Base-by-base conservation (phyloP, 2,888 invertebrate species). In the Phyto melanocephala region DNA sequence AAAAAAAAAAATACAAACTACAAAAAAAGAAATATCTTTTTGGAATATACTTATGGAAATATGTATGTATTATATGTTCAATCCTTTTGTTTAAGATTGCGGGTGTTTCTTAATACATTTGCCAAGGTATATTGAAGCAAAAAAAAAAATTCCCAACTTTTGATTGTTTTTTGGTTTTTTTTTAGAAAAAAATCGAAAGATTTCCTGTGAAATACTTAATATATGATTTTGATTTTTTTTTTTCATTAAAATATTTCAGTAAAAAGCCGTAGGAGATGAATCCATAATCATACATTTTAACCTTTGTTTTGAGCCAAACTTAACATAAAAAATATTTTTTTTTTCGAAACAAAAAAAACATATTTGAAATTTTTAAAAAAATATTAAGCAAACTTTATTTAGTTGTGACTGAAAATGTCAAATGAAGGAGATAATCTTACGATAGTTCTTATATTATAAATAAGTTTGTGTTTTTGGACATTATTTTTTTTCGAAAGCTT, bases 181-280 rank as follows among this genome's bases (percentile, higher is more conserved):
- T 15, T 15, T 15, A 15, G 42, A 15, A 6, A 76, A 40, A 28
- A 37, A 67, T n/a, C 2, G 10, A n/a, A 68, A 84, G 72, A 85
- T 84, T 84, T 85, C 84, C 80, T 82, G 81, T 82, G 84, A 85
- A 85, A 82, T 80, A 79, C 71, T 72, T 84, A 20, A 54, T 40
- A 72, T 65, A 56, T 52, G 67, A 79, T 67, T 50, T 20, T 58
- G 1, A n/a, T 22, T 62, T 42, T 56, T 65, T 50, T 63, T 63
- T 70, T n/a, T n/a, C n/a, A n/a, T 24, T 67, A 20, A 62, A 76
- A 52, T 68, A 62, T 58, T 62, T 70, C 28, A 71, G 42, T 17
- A 68, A 83, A 80, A 80, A 81, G 70, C 80, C 78, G 62, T 74
- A 75, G 84, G 81, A 78, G 72, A 72, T 76, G 45, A 74, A 63